Base-by-base conservation (phyloP, 2,113 vertebrate genomes). In the Thermophis baileyi region DNA sequence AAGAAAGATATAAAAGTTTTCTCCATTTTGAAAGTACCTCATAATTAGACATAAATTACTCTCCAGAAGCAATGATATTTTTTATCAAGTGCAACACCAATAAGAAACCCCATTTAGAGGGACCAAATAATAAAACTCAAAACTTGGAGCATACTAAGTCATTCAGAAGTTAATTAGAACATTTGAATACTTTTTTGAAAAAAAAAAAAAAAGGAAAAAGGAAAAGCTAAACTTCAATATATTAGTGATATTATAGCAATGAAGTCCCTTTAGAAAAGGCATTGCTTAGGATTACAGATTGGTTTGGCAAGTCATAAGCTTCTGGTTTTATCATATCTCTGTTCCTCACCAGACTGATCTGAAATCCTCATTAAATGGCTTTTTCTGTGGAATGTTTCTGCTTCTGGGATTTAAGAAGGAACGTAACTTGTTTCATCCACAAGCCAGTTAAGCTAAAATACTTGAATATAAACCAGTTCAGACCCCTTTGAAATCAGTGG, bases 401-500 rank as follows among this genome's bases (percentile, higher is more conserved):
- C 35, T 60, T 85, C 53, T 89, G 87, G 55, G 91, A 86, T 89
- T 91, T 89, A 81, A 25, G 24, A 27, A 35, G 54, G 63, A 93
- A 51, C 16, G 51, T 63, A 25, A 89, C 88, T 85, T 89, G 92
- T 90, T 74, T 93, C 74, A 63, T 90, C 54, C 88, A 90, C 74
- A 90, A 90, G 54, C 88, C 69, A 87, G 92, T 63, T 93, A 93
- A 93, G 46, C 54, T 93, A 60, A 90, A 63, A 81, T 87, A 60
- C 92, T 63, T 93, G 89, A 25, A 90, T 51, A 90, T 86, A 87
- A 63, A 53, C 74, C 74, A 93, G 88, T 90, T 90, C 53, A 20
- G 53, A 86, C 88, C 24, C 35, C 4, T 90, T 93, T 90, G 46
- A 60, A 90, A 93, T 86, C 88, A 90, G 44, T 87, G 47, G 74